These are phyloP conservation scores for Chinchilla lanigera DNA, from an alignment of 2,113 vertebrate genomes.

Conservation along the genomic window DNA sequence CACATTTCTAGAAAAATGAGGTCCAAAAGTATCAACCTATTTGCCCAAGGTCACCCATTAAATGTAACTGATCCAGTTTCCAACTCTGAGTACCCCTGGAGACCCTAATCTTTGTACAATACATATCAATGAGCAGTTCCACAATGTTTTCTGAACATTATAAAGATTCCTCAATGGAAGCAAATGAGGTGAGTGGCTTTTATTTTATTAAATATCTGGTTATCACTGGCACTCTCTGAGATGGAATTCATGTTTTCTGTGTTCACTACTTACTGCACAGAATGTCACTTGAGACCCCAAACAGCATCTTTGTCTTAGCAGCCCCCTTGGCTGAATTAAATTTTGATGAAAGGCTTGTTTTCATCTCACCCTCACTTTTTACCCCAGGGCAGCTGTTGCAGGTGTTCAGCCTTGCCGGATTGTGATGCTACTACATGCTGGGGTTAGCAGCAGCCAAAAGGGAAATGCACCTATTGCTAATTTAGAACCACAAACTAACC, in stretches of 20 bases:
- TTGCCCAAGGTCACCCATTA: background rate
- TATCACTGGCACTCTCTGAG: background rate
- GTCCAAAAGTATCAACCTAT: background rate
- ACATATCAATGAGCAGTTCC: background rate
- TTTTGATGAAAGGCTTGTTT: background rate
- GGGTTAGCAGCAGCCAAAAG: background rate
- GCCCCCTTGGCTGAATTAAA: background rate
- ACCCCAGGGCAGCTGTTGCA: constrained; percentile 11
- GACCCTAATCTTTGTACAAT: background rate
- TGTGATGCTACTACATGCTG: background rate
- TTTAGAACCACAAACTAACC: background rate
- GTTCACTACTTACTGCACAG: background rate
- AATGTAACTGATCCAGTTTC: background rate
- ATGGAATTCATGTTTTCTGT: background rate
- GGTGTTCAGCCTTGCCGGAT: constrained; percentile 23
- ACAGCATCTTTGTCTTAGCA: background rate
- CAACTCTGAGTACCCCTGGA: background rate
- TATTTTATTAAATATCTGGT: background rate
- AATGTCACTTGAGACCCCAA: background rate
- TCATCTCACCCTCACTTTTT: background rate
- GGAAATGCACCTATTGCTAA: background rate
- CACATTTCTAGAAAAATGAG: background rate
- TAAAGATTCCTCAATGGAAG: background rate
- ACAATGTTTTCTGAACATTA: background rate
- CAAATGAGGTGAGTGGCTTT: background rate